A percentile compares a stretch with the other conserved stretches of the same genome.
Conservation (phyloP, 2,888 invertebrate species). For the Diplazon laetatorius region DNA sequence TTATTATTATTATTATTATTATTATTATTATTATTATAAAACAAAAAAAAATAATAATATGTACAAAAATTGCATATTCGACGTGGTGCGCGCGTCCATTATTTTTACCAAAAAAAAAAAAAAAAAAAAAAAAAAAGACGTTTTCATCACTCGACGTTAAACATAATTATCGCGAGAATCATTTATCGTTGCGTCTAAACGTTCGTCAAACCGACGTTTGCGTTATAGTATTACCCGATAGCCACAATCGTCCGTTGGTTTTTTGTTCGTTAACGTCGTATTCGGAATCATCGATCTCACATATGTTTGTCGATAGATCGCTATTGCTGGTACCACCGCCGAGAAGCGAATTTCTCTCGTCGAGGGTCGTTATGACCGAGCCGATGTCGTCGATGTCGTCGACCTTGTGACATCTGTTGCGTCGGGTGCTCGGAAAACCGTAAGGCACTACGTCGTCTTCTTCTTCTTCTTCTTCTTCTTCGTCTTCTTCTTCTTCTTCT, state of each 20-base stretch:
- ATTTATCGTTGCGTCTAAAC: slow-evolving; percentile 43
- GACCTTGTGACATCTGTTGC: slow-evolving; percentile 80
- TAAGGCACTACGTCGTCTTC: slow-evolving; percentile 83
- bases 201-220: slow-evolving; percentile 82
- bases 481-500: slow-evolving; percentile 82
- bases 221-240: slow-evolving; percentile 80
- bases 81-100: slow-evolving; percentile 68
- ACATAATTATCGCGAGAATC: not conserved
- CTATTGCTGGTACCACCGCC: slow-evolving; percentile 90
- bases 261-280: slow-evolving; percentile 85
- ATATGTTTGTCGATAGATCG: slow-evolving; percentile 93
- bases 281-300: slow-evolving; percentile 96
- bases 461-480: slow-evolving; percentile 82
- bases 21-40: slow-evolving; percentile 46
- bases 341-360: slow-evolving; percentile 90
- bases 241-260: slow-evolving; percentile 80
- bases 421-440: slow-evolving; percentile 83
- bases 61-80: slow-evolving; percentile 76
- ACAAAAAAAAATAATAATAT: slow-evolving; percentile 70
- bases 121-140: too few species aligned
- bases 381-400: slow-evolving; percentile 86
- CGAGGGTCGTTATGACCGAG: slow-evolving; percentile 88
- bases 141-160: too few species aligned
- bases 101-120: too few species aligned
- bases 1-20: slow-evolving; percentile 48